Evolutionary conservation across 2,797 vertebrate species (phyloP), one percentile per base, ranked within the genome.

Genomic region (Pyrocephalus nanus): DNA sequence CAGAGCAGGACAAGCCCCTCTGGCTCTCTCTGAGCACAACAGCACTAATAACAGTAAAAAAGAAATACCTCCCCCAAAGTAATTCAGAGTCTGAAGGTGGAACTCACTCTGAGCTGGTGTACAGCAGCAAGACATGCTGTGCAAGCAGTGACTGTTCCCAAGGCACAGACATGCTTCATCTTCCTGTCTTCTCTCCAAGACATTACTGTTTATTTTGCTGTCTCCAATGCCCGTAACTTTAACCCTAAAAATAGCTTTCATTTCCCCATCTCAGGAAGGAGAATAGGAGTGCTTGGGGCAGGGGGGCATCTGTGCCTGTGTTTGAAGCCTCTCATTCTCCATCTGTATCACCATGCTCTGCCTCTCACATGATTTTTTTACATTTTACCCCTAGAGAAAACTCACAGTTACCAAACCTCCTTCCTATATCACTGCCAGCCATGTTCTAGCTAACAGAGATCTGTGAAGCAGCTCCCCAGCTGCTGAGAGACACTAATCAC

Each of bases 121-220:
- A 53, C 50, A 75, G 55, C 81, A 89, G 38, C 19, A 72, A 84
- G 66, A 72, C 30, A 55, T 34, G 80, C 88, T 77, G 50, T 87
- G 80, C 81, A 90, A 95, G 90, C 82, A 94, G 70, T 50, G 34
- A 48, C 40, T 64, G 34, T 80, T 88, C 73, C 70, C 54, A 69
- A 55, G 58, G 90, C 70, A 69, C 36, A 92, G 64, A 51, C 51
- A 72, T 72, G 36, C 58, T 86, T 95, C 91, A 67, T 82, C 60
- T 71, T 67, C 58, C 62, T 72, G 76, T 88, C 80, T 88, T 77
- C 57, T 88, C 73, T 81, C 80, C 66, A 88, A 69, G 79, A 23
- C 38, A 69, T 91, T 88, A 76, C 57, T 94, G 75, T 95, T 95
- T 93, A 60, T 85, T 95, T 89, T 93, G 45, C 75, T 77, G 67